Conservation (phyloP, 2,113 vertebrate genomes). For the Elaphurus davidianus region DNA sequence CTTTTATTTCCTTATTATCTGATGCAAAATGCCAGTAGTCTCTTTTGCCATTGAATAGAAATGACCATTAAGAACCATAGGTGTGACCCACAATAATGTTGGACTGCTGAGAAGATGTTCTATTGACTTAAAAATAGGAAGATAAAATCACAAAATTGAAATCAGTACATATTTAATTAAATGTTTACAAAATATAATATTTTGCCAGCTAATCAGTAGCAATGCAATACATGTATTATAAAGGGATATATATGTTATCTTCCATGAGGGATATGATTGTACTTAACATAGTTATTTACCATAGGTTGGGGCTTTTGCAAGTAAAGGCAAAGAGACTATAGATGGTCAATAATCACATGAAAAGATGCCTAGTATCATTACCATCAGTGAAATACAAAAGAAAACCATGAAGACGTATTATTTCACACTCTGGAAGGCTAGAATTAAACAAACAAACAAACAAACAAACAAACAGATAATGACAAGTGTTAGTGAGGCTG, state of each 20-base stretch:
- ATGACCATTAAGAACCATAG: background rate
- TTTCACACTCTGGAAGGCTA: background rate
- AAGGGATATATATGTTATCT: background rate
- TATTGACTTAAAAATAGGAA: background rate
- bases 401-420: background rate
- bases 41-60: background rate
- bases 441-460: background rate
- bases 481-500: background rate
- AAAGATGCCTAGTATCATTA: background rate
- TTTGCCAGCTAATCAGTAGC: background rate
- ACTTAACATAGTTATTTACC: background rate
- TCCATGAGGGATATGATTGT: background rate
- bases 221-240: background rate
- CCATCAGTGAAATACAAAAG: background rate
- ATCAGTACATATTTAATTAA: background rate
- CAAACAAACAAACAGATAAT: background rate
- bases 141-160: slow-evolving; percentile 7
- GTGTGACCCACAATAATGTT: background rate
- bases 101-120: background rate
- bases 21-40: background rate
- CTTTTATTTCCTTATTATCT: background rate
- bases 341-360: background rate
- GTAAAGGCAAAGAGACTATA: background rate
- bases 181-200: slow-evolving; percentile 4
- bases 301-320: background rate